Base-by-base conservation (phyloP, 1,140 invertebrate genomes). In the Heterodera schachtii region DNA sequence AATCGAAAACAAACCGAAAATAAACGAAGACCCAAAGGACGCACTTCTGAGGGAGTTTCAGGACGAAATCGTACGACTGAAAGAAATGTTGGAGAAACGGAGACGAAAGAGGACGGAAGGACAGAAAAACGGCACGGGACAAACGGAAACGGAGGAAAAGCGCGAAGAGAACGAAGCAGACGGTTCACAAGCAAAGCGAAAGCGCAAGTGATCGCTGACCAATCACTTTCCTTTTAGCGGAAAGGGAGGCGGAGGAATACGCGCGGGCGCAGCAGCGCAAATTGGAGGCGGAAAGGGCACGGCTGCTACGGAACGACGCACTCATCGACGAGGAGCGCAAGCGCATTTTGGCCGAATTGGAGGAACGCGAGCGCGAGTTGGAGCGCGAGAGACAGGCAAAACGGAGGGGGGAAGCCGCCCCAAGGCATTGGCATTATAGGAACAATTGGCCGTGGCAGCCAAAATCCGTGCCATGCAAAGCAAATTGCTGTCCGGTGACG, bases 11-110 rank as follows among this genome's bases (percentile, higher is more conserved):
- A 94, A 95, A 90, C 96, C 96, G 6, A 93, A 94, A 84, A 94
- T 97, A 83, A 97, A 98, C 91, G 95, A 98, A 91, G 96, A 98
- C 92, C 95, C 96, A 1, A 96, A 96, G 91, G 95, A 96, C 91
- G 94, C 94, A 52, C 92, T 96, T 86, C 91, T 96, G 11, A 92
- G 94, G 87, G 94, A 96, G 91, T 96, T 95, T 91, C 94, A 96
- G 80, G 86, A 89, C 9, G 84, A 89, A 78, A 90, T 89, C 67
- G 52, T 79, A 3, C 74, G 84, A 43, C 79, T 90, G 9, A 83
- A 82, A 66, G 60, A 31, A 43, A 83, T 86, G 75, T 70, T 89
- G 52, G 92, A 92, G 85, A 87, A 90, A 46, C 89, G 91, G 85
- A 87, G 89, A 46, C 89, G 91, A 75, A 85, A 91, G 41, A 83